These are phyloP conservation scores for Daubentonia madagascariensis DNA, from an alignment of 2,113 vertebrate species.

Conservation along the genomic window DNA sequence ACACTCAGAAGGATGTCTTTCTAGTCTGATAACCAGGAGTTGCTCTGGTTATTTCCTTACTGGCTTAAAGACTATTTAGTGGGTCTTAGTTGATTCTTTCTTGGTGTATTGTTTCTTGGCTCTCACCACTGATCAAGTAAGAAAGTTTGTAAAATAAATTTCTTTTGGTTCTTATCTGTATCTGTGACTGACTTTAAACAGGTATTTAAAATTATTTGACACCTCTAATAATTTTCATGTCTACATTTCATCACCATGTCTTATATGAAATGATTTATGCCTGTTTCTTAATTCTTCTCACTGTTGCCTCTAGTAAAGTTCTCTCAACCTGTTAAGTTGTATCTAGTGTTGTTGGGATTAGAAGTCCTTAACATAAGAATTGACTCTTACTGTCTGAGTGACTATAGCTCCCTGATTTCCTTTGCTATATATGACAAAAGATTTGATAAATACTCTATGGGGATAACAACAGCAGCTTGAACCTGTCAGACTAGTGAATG, in stretches of 20 bases:
- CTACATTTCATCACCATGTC: neutral
- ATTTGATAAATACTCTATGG: neutral
- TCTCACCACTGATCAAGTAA: conserved; percentile 13
- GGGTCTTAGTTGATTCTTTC: neutral
- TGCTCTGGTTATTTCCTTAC: conserved; percentile 9
- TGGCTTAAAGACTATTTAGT: neutral
- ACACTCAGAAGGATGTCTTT: neutral
- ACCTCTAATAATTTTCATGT: neutral
- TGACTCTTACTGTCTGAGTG: neutral
- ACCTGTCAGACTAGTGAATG: neutral
- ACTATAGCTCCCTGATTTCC: conserved; percentile 15
- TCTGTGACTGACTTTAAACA: conserved; percentile 26
- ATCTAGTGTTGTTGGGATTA: neutral
- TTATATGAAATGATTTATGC: neutral
- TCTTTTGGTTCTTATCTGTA: conserved; percentile 20
- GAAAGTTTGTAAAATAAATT: conserved; percentile 62
- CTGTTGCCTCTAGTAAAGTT: neutral
- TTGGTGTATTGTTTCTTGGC: neutral
- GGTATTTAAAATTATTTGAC: neutral
- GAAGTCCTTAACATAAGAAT: neutral
- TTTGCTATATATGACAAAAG: neutral
- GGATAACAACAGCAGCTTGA: neutral
- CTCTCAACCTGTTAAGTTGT: conserved; percentile 16
- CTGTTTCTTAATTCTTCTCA: conserved; percentile 31
- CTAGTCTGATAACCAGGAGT: neutral